phyloP scores from a whole-genome alignment of 2,797 vertebrate species.

The Anomalospiza imberbis region DNA sequence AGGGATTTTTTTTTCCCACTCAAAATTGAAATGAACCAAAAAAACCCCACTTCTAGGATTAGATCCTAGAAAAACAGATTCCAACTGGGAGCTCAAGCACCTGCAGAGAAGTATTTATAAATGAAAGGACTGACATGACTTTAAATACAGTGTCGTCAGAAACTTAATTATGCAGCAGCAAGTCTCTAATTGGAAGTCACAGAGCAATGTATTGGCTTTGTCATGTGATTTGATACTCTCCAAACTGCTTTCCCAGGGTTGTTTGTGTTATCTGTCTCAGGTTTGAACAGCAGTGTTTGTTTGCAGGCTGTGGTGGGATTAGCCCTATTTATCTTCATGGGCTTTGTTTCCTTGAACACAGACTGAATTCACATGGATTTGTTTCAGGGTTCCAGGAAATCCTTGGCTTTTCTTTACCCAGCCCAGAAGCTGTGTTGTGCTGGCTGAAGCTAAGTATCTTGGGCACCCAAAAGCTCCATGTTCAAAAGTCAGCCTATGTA shows the following conservation, averaged over 20 bases:
- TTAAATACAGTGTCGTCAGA: constrained; percentile 29
- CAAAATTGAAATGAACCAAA: not conserved
- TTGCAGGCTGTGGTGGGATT: constrained; percentile 3
- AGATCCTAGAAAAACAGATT: constrained; percentile 26
- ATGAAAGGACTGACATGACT: constrained; percentile 38
- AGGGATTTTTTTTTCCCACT: not conserved
- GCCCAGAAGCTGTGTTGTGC: not conserved
- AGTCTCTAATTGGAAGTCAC: constrained; percentile 55
- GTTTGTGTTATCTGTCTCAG: constrained; percentile 18
- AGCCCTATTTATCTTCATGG: constrained; percentile 23
- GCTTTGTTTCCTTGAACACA: constrained; percentile 13
- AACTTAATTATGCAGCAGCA: constrained; percentile 54
- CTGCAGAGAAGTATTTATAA: constrained; percentile 43
- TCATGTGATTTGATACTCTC: not conserved
- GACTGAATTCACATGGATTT: not conserved
- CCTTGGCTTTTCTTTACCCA: not conserved
- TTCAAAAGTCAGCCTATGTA: too few species aligned
- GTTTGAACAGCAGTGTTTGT: constrained; percentile 42
- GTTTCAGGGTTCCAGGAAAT: not conserved
- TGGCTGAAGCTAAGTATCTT: not conserved
- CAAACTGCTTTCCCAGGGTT: not conserved
- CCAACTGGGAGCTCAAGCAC: constrained; percentile 29
- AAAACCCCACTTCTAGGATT: not conserved
- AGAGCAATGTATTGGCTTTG: constrained; percentile 25
- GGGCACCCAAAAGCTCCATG: not conserved